Conservation (phyloP, 2,888 invertebrate species). For the Diplazon laetatorius region DNA sequence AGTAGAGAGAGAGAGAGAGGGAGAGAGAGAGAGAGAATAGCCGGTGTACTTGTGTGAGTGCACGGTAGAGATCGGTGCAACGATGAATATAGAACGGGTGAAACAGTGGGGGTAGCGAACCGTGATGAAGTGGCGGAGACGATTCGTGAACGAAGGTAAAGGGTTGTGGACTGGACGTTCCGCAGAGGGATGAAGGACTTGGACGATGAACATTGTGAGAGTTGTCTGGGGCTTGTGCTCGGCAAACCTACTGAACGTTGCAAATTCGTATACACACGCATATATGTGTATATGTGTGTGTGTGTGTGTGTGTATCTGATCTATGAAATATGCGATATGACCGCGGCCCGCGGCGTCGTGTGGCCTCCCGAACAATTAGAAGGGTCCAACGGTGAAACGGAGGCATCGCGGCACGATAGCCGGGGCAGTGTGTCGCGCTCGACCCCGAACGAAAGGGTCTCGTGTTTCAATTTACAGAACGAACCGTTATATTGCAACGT, state of each 20-base stretch:
- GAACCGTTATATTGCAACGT: constrained; percentile 79
- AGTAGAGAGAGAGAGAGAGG: no score
- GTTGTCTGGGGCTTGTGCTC: not conserved
- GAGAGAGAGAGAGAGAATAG: no score
- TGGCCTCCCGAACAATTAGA: constrained; percentile 80
- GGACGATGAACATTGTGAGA: constrained; percentile 40
- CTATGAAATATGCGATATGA: constrained; percentile 68
- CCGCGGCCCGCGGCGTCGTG: constrained; percentile 65
- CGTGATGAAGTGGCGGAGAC: constrained; percentile 44
- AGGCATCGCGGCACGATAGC: constrained; percentile 30
- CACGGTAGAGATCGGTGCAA: not conserved
- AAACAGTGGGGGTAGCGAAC: constrained; percentile 22
- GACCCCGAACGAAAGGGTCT: constrained; percentile 66
- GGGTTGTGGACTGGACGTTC: constrained; percentile 27
- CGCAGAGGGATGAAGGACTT: constrained; percentile 41
- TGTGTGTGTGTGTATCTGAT: constrained; percentile 59
- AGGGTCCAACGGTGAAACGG: constrained; percentile 66
- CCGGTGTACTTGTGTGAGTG: not conserved
- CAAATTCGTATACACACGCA: constrained; percentile 71
- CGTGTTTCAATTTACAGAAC: constrained; percentile 75
- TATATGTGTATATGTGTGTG: no score
- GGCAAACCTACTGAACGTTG: constrained; percentile 61
- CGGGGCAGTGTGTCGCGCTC: constrained; percentile 45
- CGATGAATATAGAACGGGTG: constrained; percentile 32
- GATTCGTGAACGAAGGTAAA: constrained; percentile 32